Evolutionary conservation across 2,113 vertebrate genomes (phyloP), one percentile per base, ranked within the genome.

Genomic region (Myotis davidii): DNA sequence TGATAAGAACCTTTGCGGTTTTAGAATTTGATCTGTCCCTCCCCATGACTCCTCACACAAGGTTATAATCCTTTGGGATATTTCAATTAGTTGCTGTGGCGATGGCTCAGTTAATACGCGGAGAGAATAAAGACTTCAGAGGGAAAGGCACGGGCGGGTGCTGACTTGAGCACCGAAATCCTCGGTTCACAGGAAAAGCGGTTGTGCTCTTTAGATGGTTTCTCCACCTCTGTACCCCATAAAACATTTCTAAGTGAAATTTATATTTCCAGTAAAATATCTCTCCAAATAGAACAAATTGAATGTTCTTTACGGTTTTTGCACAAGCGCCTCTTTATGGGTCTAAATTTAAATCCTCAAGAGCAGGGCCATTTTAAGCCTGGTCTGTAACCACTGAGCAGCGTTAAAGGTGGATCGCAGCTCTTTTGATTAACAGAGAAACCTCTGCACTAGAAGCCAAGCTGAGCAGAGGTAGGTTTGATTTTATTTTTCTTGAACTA

Each of bases 351-450:
- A 98, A 97, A 96, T 96, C 95, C 94, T 88, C 86, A 48, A 89
- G 96, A 87, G 86, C 93, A 74, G 72, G 84, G 94, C 81, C 93
- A 77, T 91, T 96, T 95, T 87, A 42, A 95, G 74, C 88, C 74
- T 72, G 72, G 92, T 79, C 92, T 98, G 96, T 94, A 96, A 89
- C 94, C 90, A 87, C 88, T 52, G 89, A 67, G 45, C 85, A 85
- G 88, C 83, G 91, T 94, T 95, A 85, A 94, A 95, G 78, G 85
- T 91, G 52, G 13, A 67, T 85, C 32, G 1, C 88, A 34, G 78
- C 59, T 97, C 97, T 97, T 97, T 97, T 97, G 96, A 98, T 98
- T 97, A 97, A 87, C 95, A 96, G 69, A 97, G 94, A 96, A 96
- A 96, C 96, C 90, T 97, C 92, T 97, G 95, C 96, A 96, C 95